These are phyloP conservation scores for Oostethus manadensis DNA, from an alignment of 2,113 vertebrate species.

Conservation along the genomic window DNA sequence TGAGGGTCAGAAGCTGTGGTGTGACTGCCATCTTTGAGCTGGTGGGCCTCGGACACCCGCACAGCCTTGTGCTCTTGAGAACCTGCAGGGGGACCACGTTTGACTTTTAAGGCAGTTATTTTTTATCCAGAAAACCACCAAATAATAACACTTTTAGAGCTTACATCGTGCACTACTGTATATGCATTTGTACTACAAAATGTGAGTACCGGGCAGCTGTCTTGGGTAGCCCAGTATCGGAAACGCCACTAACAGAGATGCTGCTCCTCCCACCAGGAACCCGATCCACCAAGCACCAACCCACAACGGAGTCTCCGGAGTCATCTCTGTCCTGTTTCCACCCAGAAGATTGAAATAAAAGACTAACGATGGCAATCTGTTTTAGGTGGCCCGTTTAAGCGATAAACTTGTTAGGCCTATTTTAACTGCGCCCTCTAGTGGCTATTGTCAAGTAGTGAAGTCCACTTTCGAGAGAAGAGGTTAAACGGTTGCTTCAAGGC, in stretches of 20 bases:
- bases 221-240: slow-evolving; percentile 89
- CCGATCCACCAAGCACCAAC: slow-evolving; percentile 96
- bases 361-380: too few relatives aligned
- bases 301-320: slow-evolving; percentile 86
- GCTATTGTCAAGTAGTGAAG: too few relatives aligned
- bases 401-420: too few relatives aligned
- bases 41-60: slow-evolving; percentile 83
- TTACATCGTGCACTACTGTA: not conserved
- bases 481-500: too few relatives aligned
- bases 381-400: too few relatives aligned
- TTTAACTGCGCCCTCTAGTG: too few relatives aligned
- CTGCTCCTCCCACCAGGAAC: slow-evolving; percentile 82
- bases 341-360: not conserved
- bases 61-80: slow-evolving; percentile 79
- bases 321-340: slow-evolving; percentile 69
- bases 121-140: not conserved
- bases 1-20: slow-evolving; percentile 70
- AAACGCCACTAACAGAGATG: slow-evolving; percentile 77
- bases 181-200: not conserved
- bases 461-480: too few relatives aligned
- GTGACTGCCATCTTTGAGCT: slow-evolving; percentile 77
- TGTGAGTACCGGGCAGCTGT: slow-evolving; percentile 82
- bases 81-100: slow-evolving; percentile 61
- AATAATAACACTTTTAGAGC: not conserved
- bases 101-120: not conserved